phyloP scores from a whole-genome alignment of 2,113 vertebrate species.

The Salvelinus sp. region DNA sequence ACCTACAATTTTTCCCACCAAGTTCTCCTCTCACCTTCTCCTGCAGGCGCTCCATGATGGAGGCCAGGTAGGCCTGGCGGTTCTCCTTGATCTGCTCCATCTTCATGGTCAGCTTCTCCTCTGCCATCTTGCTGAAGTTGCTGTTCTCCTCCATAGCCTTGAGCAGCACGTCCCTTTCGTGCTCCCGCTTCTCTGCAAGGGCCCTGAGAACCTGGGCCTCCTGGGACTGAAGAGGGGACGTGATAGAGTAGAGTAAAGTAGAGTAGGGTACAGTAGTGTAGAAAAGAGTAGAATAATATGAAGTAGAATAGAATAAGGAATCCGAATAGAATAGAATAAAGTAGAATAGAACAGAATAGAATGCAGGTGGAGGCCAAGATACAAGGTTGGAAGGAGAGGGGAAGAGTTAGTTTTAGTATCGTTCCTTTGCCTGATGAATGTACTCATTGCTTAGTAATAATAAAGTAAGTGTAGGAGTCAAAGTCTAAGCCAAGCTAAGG shows the following conservation, averaged over 20 bases:
- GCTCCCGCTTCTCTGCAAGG: slow-evolving; percentile 91
- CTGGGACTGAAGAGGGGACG: slow-evolving; percentile 78
- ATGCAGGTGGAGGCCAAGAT: background rate
- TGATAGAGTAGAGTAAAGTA: too few species aligned
- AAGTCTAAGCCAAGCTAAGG: too few species aligned
- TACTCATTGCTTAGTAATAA: too few species aligned
- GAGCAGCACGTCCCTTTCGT: slow-evolving; percentile 91
- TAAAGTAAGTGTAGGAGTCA: too few species aligned
- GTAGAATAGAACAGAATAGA: slow-evolving; percentile 3
- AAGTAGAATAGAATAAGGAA: slow-evolving; percentile 29
- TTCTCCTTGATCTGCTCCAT: slow-evolving; percentile 98
- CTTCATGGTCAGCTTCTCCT: slow-evolving; percentile 89
- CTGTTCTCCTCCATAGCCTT: slow-evolving; percentile 98
- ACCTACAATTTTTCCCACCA: background rate
- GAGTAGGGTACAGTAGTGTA: too few species aligned
- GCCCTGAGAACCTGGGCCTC: slow-evolving; percentile 90
- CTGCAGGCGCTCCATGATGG: slow-evolving; percentile 91
- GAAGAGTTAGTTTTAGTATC: background rate
- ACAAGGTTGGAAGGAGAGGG: background rate
- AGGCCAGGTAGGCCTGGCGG: slow-evolving; percentile 87
- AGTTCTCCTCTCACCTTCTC: slow-evolving; percentile 81
- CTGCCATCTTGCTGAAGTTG: slow-evolving; percentile 97
- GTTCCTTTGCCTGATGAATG: background rate
- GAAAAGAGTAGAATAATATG: slow-evolving; percentile 27
- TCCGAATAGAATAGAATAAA: background rate